These are phyloP conservation scores for Macrosiphum euphorbiae DNA, from an alignment of 2,888 invertebrate genomes.

Conservation along the genomic window DNA sequence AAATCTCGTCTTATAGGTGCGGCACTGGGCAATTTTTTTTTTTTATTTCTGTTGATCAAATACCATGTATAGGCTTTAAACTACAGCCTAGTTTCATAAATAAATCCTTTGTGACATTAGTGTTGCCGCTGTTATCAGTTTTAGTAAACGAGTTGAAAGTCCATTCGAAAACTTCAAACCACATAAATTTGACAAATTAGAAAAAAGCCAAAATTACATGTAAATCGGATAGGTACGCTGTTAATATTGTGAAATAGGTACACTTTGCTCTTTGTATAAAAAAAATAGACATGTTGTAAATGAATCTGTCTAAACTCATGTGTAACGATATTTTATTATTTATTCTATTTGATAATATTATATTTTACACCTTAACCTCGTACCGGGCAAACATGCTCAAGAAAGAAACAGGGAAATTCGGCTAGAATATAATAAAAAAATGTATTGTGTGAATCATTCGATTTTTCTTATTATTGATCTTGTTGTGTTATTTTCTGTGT, in stretches of 20 bases:
- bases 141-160: neutral
- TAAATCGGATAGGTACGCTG: neutral
- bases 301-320: neutral
- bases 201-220: neutral
- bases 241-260: neutral
- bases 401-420: neutral
- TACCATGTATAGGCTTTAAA: neutral
- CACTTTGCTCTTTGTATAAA: neutral
- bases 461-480: neutral
- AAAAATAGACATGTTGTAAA: neutral
- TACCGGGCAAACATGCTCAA: neutral
- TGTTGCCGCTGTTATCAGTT: neutral
- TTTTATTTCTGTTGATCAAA: neutral
- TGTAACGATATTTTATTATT: neutral
- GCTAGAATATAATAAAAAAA: neutral
- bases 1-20: neutral
- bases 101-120: neutral
- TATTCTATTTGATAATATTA: neutral
- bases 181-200: too few relatives aligned
- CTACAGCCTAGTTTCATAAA: neutral
- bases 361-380: neutral
- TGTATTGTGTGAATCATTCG: neutral
- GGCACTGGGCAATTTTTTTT: neutral
- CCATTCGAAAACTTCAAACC: neutral
- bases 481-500: neutral